Evolutionary conservation across 2,888 invertebrate genomes (phyloP).

Genomic region (Bellardia pandia): DNA sequence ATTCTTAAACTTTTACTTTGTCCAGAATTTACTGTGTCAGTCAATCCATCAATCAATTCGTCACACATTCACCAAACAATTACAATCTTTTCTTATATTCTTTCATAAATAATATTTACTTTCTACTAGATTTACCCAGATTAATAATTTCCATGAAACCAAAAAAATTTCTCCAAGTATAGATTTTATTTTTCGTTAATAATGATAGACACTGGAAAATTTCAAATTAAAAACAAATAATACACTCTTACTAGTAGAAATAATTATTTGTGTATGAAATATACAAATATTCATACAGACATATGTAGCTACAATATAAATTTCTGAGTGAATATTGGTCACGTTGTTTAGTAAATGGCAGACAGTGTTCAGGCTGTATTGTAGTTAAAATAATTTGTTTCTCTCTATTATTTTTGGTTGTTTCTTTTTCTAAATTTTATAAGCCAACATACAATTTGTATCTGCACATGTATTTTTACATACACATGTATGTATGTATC

Average conservation of each 20-base stretch:
- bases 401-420: conserved; percentile 2
- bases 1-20: conserved; percentile 4
- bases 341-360: conserved; percentile 32
- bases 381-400: conserved; percentile 31
- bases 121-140: background rate
- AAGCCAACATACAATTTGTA: conserved; percentile 19
- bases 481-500: no score
- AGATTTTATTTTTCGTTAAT: background rate
- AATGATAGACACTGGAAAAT: conserved; percentile 37
- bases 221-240: conserved; percentile 29
- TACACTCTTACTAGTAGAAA: conserved; percentile 21
- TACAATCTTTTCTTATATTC: background rate
- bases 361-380: background rate
- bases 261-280: conserved; percentile 10
- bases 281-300: background rate
- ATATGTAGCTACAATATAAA: background rate
- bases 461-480: background rate
- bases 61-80: background rate
- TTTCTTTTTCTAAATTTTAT: conserved; percentile 2
- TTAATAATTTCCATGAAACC: conserved; percentile 1
- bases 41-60: background rate
- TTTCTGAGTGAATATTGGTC: conserved; percentile 9
- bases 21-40: background rate
- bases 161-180: conserved; percentile 52
- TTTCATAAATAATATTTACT: conserved; percentile 13